phyloP scores from a whole-genome alignment of 1,140 invertebrate genomes.

The Drosophila ficusphila region DNA sequence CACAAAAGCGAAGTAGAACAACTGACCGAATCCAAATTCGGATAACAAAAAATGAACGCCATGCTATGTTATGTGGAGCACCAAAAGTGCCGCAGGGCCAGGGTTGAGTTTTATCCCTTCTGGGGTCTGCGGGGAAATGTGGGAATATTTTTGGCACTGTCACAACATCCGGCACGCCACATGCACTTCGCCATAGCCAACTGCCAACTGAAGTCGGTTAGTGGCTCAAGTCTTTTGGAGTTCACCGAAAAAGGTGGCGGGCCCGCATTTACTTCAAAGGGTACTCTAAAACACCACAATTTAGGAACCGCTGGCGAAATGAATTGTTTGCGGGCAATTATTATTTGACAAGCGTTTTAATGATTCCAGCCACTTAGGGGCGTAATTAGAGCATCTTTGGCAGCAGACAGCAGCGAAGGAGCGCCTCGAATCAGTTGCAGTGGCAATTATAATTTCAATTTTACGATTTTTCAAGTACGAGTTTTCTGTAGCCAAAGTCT shows the following conservation, averaged over 20 bases:
- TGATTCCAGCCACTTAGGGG: slow-evolving; percentile 69
- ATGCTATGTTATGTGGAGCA: slow-evolving; percentile 35
- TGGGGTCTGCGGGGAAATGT: slow-evolving; percentile 53
- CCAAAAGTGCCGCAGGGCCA: slow-evolving; percentile 30
- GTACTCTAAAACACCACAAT: slow-evolving; percentile 14
- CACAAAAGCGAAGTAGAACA: slow-evolving; percentile 20
- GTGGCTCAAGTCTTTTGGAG: neutral
- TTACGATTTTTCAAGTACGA: slow-evolving; percentile 75
- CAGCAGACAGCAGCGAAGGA: slow-evolving; percentile 23
- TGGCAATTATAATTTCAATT: slow-evolving; percentile 80
- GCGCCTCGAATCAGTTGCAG: slow-evolving; percentile 68
- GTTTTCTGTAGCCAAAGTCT: slow-evolving; percentile 30
- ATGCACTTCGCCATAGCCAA: slow-evolving; percentile 55
- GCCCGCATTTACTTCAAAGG: neutral
- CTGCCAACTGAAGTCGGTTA: slow-evolving; percentile 32
- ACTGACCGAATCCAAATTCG: slow-evolving; percentile 44
- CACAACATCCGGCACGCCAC: slow-evolving; percentile 69
- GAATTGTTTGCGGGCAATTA: slow-evolving; percentile 67
- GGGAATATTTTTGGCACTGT: slow-evolving; percentile 67
- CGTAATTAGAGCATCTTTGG: slow-evolving; percentile 70
- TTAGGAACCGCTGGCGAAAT: slow-evolving; percentile 26
- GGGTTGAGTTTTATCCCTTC: slow-evolving; percentile 7
- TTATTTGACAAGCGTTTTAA: slow-evolving; percentile 78
- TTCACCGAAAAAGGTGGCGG: neutral
- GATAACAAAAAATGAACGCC: slow-evolving; percentile 23